Base-by-base conservation (phyloP, 1,140 invertebrate species). In the Heliconius congener region DNA sequence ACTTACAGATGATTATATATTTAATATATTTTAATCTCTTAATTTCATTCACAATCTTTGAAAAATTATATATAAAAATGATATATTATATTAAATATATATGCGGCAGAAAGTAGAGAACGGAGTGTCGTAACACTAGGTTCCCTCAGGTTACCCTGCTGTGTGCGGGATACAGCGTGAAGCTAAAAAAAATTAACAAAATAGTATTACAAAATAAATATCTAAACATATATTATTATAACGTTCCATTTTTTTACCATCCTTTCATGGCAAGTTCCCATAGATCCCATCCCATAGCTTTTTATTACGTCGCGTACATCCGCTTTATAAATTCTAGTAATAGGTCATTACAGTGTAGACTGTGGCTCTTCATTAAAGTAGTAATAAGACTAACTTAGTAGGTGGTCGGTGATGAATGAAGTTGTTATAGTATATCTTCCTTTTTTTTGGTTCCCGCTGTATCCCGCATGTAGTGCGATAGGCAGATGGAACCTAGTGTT, bases 251-350 rank as follows among this genome's bases (percentile, higher is more conserved):
- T 50, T 42, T 23, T 19, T 42, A 50, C 39, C 39, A 71, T 74
- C n/a, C 52, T 57, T 27, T 74, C 77, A 74, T 11, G 19, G 11
- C n/a, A 71, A n/a, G 77, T 70, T 73, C 60, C 60, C 78, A 78
- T 78, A 71, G 78, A 71, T 73, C 76, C 55, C 73, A 71, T 73
- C 76, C 70, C 73, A 18, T 39, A 71, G 23, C 37, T 77, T 82
- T 82, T 79, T 79, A 79, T 79, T 73, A 66, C 74, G 55, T 79
- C 50, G 73, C 74, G 81, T 16, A 80, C 76, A 80, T 82, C 81
- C 81, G 78, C 73, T 77, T 76, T 42, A 82, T 82, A 82, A 82
- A 83, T 83, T 80, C 76, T 42, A 18, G 77, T 82, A 79, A 82
- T 76, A 50, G 81, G n/a, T 73, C 74, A 73, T 82, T 76, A 82